phyloP scores from a whole-genome alignment of 2,797 vertebrate genomes.

The Apogon talboti region DNA sequence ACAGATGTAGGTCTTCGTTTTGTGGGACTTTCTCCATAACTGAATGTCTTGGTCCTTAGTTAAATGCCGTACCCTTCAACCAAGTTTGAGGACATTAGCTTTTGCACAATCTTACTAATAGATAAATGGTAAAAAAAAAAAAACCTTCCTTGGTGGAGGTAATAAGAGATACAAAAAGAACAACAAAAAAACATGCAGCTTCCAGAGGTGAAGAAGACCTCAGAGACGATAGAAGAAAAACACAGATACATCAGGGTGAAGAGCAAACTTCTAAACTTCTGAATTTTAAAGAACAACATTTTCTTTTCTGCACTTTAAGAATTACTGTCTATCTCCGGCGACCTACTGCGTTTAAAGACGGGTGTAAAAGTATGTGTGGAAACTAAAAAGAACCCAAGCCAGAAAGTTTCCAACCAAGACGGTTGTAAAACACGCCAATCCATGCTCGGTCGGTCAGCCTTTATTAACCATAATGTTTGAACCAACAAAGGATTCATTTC shows the following conservation, averaged over 20 bases:
- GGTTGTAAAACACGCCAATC: slow-evolving; percentile 56
- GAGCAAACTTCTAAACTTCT: neutral
- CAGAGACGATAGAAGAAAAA: neutral
- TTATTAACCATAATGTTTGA: slow-evolving; percentile 73
- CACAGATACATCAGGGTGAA: neutral
- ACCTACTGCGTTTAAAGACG: slow-evolving; percentile 7
- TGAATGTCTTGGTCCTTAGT: no score
- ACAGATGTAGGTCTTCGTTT: no score
- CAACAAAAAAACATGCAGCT: neutral
- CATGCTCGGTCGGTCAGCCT: slow-evolving; percentile 55
- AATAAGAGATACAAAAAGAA: slow-evolving; percentile 48
- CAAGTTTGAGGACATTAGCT: no score
- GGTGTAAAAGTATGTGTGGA: slow-evolving; percentile 18
- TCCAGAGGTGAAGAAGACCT: no score
- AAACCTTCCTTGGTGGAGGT: no score
- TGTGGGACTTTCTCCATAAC: no score
- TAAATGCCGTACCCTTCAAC: no score
- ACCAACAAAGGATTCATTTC: slow-evolving; percentile 65
- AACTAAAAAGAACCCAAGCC: slow-evolving; percentile 38
- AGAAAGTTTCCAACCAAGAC: slow-evolving; percentile 46
- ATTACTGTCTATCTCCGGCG: slow-evolving; percentile 1
- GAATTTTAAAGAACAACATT: slow-evolving; percentile 8
- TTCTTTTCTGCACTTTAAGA: slow-evolving; percentile 2
- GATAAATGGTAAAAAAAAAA: no score
- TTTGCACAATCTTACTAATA: no score